Evolutionary conservation across 2,113 vertebrate genomes (phyloP).

Genomic region (Chaenogobius annularis): DNA sequence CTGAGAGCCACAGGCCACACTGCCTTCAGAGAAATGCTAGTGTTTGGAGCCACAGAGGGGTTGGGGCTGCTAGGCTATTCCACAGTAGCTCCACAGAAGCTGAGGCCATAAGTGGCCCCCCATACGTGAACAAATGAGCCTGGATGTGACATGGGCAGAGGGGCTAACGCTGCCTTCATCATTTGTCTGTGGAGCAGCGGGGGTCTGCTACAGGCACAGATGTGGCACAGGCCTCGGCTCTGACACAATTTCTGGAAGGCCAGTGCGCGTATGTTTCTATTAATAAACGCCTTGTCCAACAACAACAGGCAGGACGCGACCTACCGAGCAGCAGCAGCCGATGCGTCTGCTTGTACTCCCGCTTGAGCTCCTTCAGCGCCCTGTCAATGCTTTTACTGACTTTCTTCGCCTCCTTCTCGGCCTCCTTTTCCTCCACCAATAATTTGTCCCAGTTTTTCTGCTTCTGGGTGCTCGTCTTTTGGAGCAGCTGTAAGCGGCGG

Average conservation of each 20-base stretch:
- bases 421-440: slow-evolving; percentile 89
- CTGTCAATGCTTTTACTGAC: slow-evolving; percentile 91
- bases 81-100: not conserved
- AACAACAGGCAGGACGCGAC: slow-evolving; percentile 52
- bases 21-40: slow-evolving; percentile 9
- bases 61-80: slow-evolving; percentile 5
- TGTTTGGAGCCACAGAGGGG: slow-evolving; percentile 2
- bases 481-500: slow-evolving; percentile 74
- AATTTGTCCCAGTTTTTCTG: slow-evolving; percentile 87
- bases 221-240: slow-evolving; percentile 58
- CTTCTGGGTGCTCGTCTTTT: slow-evolving; percentile 76
- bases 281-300: slow-evolving; percentile 41
- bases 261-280: slow-evolving; percentile 44
- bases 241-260: slow-evolving; percentile 55
- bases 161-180: slow-evolving; percentile 29
- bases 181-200: slow-evolving; percentile 45
- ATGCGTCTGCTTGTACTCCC: slow-evolving; percentile 92
- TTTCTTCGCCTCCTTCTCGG: slow-evolving; percentile 90
- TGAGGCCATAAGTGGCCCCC: not conserved
- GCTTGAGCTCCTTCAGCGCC: slow-evolving; percentile 87
- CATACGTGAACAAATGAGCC: not conserved
- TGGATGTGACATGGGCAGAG: not conserved
- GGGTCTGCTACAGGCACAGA: slow-evolving; percentile 54
- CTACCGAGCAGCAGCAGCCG: slow-evolving; percentile 92
- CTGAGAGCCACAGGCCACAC: not conserved